These are phyloP conservation scores for Archivesica marissinica DNA, from an alignment of 1,140 invertebrate species.

Conservation along the genomic window DNA sequence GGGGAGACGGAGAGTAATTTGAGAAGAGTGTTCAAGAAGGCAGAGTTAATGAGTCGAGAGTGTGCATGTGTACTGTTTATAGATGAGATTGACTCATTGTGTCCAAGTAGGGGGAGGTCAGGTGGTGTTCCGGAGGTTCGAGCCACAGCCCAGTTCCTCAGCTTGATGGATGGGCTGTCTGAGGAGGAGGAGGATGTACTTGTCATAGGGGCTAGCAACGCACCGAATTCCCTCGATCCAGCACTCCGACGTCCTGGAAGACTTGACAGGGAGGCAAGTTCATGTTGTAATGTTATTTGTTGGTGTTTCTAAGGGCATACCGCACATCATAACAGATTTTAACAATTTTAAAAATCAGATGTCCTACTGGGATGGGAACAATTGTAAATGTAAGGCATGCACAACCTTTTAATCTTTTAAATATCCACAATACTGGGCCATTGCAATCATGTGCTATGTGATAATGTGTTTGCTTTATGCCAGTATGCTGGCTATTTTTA, in stretches of 20 bases:
- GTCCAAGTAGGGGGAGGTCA: slow-evolving; percentile 64
- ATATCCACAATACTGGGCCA: no score
- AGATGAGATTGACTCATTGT: slow-evolving; percentile 81
- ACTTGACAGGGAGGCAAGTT: slow-evolving; percentile 81
- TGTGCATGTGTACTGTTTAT: slow-evolving; percentile 79
- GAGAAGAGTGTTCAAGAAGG: slow-evolving; percentile 73
- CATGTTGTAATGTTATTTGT: neutral
- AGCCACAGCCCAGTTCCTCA: slow-evolving; percentile 68
- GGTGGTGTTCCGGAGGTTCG: slow-evolving; percentile 58
- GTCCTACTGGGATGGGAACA: no score
- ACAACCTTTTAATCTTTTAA: no score
- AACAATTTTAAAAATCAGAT: no score
- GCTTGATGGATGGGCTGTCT: slow-evolving; percentile 72
- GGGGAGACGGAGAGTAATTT: slow-evolving; percentile 79
- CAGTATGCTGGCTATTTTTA: no score
- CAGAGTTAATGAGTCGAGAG: slow-evolving; percentile 70
- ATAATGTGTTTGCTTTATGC: no score
- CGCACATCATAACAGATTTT: neutral
- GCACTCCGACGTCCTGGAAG: slow-evolving; percentile 76
- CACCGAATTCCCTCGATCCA: slow-evolving; percentile 73
- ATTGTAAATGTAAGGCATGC: no score
- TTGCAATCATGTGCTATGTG: no score
- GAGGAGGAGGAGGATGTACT: slow-evolving; percentile 65
- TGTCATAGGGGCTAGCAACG: slow-evolving; percentile 81
- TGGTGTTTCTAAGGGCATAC: neutral